Conservation (phyloP, 2,797 vertebrate species). For the Garrulus glandarius region DNA sequence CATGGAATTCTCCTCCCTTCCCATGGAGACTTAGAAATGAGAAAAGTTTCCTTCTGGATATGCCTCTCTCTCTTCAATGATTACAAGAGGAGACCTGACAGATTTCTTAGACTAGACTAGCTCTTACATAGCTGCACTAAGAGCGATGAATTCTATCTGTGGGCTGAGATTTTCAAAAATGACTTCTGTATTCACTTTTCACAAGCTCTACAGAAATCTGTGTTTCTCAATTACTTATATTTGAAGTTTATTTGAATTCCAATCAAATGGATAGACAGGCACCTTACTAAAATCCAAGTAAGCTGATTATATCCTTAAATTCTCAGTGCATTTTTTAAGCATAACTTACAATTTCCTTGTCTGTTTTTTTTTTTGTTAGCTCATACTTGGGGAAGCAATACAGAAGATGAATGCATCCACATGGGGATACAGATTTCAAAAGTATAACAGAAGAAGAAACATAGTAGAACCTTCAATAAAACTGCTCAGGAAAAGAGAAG, state of each 20-base stretch:
- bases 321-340: background rate
- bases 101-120: background rate
- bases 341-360: background rate
- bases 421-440: background rate
- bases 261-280: background rate
- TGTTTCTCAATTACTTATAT: background rate
- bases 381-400: background rate
- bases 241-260: background rate
- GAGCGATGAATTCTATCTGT: background rate
- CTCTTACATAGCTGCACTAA: background rate
- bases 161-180: background rate
- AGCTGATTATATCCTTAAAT: background rate
- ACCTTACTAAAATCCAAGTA: background rate
- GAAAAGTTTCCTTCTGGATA: background rate
- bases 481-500: background rate
- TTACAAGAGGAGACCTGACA: background rate
- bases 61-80: fast-evolving
- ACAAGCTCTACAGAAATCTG: background rate
- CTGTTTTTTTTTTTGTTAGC: background rate
- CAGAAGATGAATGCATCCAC: background rate
- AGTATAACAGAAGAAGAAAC: background rate
- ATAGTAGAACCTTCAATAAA: background rate
- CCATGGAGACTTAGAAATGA: background rate
- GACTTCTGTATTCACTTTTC: background rate
- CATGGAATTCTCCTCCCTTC: background rate